Base-by-base conservation (phyloP, 2,888 invertebrate species). In the Metalampra italica region DNA sequence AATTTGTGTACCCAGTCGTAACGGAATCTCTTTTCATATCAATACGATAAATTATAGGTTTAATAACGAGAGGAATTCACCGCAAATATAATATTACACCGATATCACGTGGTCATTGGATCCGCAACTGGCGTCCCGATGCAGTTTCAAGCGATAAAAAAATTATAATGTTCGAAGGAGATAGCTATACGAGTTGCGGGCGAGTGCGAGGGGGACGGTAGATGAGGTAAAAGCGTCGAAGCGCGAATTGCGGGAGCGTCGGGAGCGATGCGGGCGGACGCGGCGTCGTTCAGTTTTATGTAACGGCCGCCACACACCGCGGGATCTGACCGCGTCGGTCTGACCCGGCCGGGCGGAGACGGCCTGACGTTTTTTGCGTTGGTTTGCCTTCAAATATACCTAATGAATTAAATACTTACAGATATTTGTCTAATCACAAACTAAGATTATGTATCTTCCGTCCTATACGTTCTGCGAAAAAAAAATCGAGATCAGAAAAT, bases 111-210 rank as follows among this genome's bases (percentile, higher is more conserved):
- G 43, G 34, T 29, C 36, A 36, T 34, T 43, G 11, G 34, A 14
- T 12, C 13, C 42, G 36, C 9, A 43, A 43, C 43, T 34, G 15
- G 9, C 43, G 36, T 5, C 45, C 29, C 12, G 42, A 53, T 55
- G 52, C 50, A 54, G 36, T 50, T 45, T 14, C 29, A 13, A 46
- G 15, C 34, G 46, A 55, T 61, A 54, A 61, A 61, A n/a, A 61
- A 57, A 59, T 59, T 59, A 61, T 53, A 54, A 57, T 15, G 59
- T 45, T 43, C 14, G 55, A 57, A 7, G 15, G 38, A 39, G 55
- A 56, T 38, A 8, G 14, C 14, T 41, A 52, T 49, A 13, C 32
- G 9, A 11, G 13, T 12, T 15, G 13, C 22, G 13, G 41, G 42
- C 43, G 13, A 38, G 47, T 32, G 43, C n/a, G 37, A 45, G 14